Base-by-base conservation (phyloP, 2,797 vertebrate species). In the Lophura swinhoii region DNA sequence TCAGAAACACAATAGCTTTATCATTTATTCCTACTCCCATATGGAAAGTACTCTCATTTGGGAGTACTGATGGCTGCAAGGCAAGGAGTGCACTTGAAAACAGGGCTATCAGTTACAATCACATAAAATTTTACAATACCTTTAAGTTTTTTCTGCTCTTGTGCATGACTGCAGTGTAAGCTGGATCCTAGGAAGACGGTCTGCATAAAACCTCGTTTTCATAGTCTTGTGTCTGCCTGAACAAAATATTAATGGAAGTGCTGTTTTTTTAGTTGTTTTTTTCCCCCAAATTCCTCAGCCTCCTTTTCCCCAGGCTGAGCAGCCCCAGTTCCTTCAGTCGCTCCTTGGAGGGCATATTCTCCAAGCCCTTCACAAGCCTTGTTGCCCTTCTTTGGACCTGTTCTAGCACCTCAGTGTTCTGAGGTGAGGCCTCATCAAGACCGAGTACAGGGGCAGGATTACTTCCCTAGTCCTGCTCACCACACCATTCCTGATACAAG, bases 51-150 rank as follows among this genome's bases (percentile, higher is more conserved):
- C 43, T 44, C 43, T 18, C 76, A 64, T 2, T 46, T 73, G 69
- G 62, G 53, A 76, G 35, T 15, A 4, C 28, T 68, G 43, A 4
- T 56, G 37, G 28, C 66, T 60, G 35, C 83, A 51, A 72, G 75
- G 14, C 10, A 1, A 2, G 0, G 33, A 31, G 48, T 1, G 17
- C 24, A 78, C 7, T 23, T 29, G 16, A 20, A 63, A 39, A 33
- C 33, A 8, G 1, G 0, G 20, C 7, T 1, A 0, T 9, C 9
- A 4, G 14, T 78, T 80, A 14, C 0, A 1, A 31, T 35, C 15
- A 70, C 20, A 63, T 63, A 58, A 84, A 62, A 28, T 33, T 55
- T 26, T 41, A 10, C 24, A 23, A 39, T 41, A 4, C 35, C 63
- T 43, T 10, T 12, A 49, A 58, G 58, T 76, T 91, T 35, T 46